Base-by-base conservation (phyloP, 2,888 invertebrate species). In the Apotomis betuletana region DNA sequence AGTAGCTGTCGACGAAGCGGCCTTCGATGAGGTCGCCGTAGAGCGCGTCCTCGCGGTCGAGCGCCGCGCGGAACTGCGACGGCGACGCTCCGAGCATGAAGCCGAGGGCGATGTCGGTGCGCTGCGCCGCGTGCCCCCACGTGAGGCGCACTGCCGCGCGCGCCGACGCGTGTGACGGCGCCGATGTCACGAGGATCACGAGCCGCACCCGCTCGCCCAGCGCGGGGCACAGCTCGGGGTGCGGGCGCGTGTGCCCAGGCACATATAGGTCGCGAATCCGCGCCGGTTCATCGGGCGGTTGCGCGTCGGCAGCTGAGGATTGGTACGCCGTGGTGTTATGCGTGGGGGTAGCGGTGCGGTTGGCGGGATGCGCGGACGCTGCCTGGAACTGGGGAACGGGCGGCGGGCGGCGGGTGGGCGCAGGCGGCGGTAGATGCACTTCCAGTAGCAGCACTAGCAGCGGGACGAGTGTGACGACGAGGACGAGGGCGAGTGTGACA, bases 11-110 rank as follows among this genome's bases (percentile, higher is more conserved):
- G 52, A 96, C 85, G 80, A 96, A 97, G 76, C 86, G 84, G 70
- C 96, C 96, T 71, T 96, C 94, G 77, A 97, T 95, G 57, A 97
- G 90, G 93, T 97, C 97, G 44, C 96, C 95, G 89, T 96, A 97
- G 70, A 96, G 91, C 75, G 94, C 94, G 85, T 96, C 95, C 92
- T 97, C 97, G 70, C 94, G 91, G 46, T 87, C 93, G 4, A 96
- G 85, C 4, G 94, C 89, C 70, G 91, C 82, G 72, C 93, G 94
- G 74, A 94, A 88, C 54, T 94, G 90, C 27, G 83, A 59, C 12
- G 90, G 90, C 76, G 91, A 85, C 70, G 82, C 79, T 62, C 96
- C 97, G 74, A 97, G 91, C 85, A 95, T 93, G 90, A 96, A 96
- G n/a, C 93, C 95, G 75, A 96, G 88, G 71, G 95, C 93, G 41